Conservation (phyloP, 2,113 vertebrate genomes). For the Pygoscelis adeliae region DNA sequence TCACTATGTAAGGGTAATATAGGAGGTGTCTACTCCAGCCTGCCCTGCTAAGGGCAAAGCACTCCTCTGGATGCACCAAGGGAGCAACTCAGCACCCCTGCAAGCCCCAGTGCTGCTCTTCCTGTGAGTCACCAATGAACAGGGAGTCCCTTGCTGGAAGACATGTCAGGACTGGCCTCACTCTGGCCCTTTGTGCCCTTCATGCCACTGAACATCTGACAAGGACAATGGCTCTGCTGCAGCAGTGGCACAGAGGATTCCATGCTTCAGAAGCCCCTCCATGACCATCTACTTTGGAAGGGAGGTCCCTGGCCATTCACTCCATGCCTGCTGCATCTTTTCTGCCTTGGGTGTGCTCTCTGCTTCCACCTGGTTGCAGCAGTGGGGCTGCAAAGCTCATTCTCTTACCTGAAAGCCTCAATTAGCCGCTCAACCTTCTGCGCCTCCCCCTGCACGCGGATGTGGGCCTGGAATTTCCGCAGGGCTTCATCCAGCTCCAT, state of each 20-base stretch:
- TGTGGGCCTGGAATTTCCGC: slow-evolving; percentile 97
- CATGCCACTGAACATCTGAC: not conserved
- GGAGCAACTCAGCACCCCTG: not conserved
- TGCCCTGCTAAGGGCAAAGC: not conserved
- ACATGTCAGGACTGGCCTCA: not conserved
- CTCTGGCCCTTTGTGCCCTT: not conserved
- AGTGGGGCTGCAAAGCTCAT: not conserved
- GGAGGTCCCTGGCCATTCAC: not conserved
- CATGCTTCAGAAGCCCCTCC: not conserved
- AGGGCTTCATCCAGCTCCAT: slow-evolving; percentile 98
- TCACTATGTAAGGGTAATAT: too few species aligned
- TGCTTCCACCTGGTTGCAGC: not conserved
- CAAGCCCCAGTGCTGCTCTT: not conserved
- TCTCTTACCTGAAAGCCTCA: slow-evolving; percentile 94
- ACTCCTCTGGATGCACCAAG: not conserved
- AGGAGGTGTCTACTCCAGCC: not conserved
- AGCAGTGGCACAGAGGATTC: not conserved
- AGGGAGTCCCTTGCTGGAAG: not conserved
- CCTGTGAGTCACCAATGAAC: not conserved
- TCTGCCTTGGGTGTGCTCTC: not conserved
- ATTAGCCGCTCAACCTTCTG: slow-evolving; percentile 99
- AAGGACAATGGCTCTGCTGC: rapidly evolving
- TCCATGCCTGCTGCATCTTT: not conserved
- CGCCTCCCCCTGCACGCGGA: slow-evolving; percentile 95
- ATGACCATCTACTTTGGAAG: not conserved